A percentile compares a stretch with the other conserved stretches of the same genome.
Evolutionary conservation across 2,113 vertebrate species (phyloP).

Genomic region (Dryoscopus gambensis): DNA sequence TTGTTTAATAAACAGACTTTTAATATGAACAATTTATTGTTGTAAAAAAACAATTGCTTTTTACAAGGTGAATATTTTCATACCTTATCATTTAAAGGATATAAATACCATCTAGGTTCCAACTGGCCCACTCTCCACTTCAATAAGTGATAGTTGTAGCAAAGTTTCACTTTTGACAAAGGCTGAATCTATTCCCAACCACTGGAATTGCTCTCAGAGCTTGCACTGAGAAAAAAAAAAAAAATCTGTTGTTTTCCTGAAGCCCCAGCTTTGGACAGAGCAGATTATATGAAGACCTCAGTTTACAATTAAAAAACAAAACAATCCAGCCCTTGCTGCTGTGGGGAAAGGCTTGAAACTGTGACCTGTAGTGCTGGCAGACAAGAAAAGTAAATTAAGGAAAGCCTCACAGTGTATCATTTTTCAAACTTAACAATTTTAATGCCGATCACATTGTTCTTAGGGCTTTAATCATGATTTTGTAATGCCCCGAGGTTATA

Average conservation of each 20-base stretch:
- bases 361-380: neutral
- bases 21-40: no score
- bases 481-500: neutral
- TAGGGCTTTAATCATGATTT: neutral
- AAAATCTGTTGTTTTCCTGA: neutral
- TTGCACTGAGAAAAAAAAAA: no score
- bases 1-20: neutral
- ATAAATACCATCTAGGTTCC: neutral
- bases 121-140: neutral
- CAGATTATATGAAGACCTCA: neutral
- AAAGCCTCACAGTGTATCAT: slow-evolving; percentile 8
- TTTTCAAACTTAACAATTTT: slow-evolving; percentile 17
- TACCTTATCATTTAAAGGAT: neutral
- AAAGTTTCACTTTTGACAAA: neutral
- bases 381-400: slow-evolving; percentile 1
- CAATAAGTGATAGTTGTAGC: neutral
- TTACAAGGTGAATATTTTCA: neutral
- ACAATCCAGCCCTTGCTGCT: neutral
- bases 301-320: slow-evolving; percentile 16
- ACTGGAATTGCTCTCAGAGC: neutral
- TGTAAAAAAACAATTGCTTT: neutral
- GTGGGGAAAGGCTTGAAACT: slow-evolving; percentile 20
- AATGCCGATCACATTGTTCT: neutral
- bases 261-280: neutral
- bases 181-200: neutral